Conservation (phyloP, 2,113 vertebrate species). For the Cercopithecus mona region DNA sequence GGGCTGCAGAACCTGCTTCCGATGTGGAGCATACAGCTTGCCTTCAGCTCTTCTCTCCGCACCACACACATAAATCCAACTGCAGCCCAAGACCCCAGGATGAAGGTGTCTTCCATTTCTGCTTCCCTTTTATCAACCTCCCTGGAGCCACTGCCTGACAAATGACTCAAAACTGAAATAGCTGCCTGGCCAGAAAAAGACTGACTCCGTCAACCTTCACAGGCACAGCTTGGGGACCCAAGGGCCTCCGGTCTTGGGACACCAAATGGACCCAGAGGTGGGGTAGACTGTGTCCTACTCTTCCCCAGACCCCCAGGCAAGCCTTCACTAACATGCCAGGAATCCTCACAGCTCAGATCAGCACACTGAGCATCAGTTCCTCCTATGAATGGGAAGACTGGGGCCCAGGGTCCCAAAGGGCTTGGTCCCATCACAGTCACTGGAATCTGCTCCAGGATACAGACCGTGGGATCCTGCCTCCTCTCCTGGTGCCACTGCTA, state of each 20-base stretch:
- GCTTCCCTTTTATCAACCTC: neutral
- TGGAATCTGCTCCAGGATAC: neutral
- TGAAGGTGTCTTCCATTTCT: neutral
- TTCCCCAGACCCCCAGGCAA: neutral
- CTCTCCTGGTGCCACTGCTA: too few relatives aligned
- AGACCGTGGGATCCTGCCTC: neutral
- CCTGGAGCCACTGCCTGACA: conserved; percentile 14
- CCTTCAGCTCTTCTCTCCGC: neutral
- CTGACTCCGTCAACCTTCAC: neutral
- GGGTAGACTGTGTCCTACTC: neutral
- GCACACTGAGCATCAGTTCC: neutral
- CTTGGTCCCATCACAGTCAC: neutral
- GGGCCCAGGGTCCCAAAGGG: neutral
- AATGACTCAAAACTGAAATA: neutral
- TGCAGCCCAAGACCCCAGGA: neutral
- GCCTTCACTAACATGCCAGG: neutral
- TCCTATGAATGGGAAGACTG: neutral
- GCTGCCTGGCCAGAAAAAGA: neutral
- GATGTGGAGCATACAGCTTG: neutral
- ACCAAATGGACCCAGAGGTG: neutral
- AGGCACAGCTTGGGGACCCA: neutral
- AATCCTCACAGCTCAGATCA: neutral
- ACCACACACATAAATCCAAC: neutral
- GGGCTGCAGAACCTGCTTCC: neutral
- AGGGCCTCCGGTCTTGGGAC: neutral